These are phyloP conservation scores for Nineta flava DNA, from an alignment of 2,888 invertebrate genomes.

Conservation along the genomic window DNA sequence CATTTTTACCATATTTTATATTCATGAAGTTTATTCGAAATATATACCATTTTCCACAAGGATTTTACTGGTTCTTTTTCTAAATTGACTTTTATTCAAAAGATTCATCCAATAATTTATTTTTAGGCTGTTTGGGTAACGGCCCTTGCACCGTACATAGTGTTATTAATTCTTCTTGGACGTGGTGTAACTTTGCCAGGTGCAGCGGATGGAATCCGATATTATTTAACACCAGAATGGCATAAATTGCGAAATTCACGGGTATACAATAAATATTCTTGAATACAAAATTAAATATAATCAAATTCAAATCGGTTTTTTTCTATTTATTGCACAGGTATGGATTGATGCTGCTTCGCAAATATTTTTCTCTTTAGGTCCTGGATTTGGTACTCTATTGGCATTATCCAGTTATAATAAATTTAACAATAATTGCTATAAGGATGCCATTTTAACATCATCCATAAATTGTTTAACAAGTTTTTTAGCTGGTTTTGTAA, in stretches of 20 bases:
- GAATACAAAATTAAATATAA: neutral
- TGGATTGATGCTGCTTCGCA: slow-evolving; percentile 92
- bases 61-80: no score
- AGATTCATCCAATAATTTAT: no score
- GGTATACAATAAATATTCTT: slow-evolving; percentile 27
- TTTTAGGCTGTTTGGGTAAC: slow-evolving; percentile 85
- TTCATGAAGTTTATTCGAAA: no score
- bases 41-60: no score
- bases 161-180: slow-evolving; percentile 68
- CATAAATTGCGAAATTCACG: slow-evolving; percentile 61
- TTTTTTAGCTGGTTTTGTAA: slow-evolving; percentile 85
- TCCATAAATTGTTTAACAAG: slow-evolving; percentile 84
- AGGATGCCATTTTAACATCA: slow-evolving; percentile 80
- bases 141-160: slow-evolving; percentile 81
- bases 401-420: slow-evolving; percentile 89
- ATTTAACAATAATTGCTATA: slow-evolving; percentile 79
- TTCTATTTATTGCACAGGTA: no score
- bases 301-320: slow-evolving; percentile 4
- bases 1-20: no score
- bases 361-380: slow-evolving; percentile 86
- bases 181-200: slow-evolving; percentile 77
- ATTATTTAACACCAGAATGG: slow-evolving; percentile 83
- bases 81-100: no score
- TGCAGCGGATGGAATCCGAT: slow-evolving; percentile 68
- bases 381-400: slow-evolving; percentile 79